Evolutionary conservation across 2,113 vertebrate species (phyloP).

Genomic region (Sylvia atricapilla): DNA sequence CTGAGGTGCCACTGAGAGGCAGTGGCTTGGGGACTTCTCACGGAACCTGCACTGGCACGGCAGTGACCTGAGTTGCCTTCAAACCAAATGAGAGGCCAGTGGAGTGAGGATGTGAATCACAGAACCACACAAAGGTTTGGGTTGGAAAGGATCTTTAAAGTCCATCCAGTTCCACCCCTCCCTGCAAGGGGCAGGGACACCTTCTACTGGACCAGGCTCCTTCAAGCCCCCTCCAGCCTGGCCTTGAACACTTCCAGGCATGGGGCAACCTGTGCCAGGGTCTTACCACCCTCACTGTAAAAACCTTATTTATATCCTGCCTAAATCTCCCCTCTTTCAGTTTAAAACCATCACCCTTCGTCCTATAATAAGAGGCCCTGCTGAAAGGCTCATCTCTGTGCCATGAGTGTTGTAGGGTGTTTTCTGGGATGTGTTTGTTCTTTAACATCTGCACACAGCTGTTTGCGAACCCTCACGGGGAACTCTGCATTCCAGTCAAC

Average conservation of each 20-base stretch:
- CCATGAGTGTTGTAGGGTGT: neutral
- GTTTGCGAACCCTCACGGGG: neutral
- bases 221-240: neutral
- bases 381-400: neutral
- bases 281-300: neutral
- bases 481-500: neutral
- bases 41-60: fast-evolving
- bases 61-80: neutral
- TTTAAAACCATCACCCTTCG: neutral
- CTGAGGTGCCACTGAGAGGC: neutral
- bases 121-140: neutral
- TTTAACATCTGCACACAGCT: neutral
- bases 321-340: neutral
- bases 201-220: neutral
- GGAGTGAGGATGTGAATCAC: neutral
- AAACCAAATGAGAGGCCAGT: neutral
- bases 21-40: neutral
- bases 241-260: neutral
- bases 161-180: neutral
- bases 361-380: neutral
- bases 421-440: neutral
- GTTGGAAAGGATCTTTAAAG: neutral
- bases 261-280: neutral
- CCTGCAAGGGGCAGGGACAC: neutral
- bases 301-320: neutral